Conservation (phyloP, 2,797 vertebrate species). For the Micrastur ruficollis region DNA sequence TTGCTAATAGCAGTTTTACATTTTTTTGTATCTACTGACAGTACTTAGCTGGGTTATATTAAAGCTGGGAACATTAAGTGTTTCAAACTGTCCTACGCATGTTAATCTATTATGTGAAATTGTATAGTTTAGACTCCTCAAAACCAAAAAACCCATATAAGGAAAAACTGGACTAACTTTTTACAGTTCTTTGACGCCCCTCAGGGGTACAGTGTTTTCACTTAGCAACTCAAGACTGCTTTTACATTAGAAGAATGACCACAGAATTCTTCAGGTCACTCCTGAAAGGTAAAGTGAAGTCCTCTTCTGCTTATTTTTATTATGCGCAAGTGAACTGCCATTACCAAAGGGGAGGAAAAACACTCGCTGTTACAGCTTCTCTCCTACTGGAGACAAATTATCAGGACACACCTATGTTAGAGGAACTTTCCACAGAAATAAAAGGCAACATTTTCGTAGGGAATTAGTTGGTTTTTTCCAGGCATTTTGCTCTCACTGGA, state of each 20-base stretch:
- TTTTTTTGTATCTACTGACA: background rate
- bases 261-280: background rate
- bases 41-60: background rate
- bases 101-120: background rate
- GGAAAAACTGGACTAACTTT: background rate
- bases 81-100: background rate
- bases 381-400: background rate
- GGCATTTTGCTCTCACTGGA: background rate
- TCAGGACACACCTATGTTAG: accelerated
- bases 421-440: background rate
- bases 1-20: background rate
- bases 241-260: background rate
- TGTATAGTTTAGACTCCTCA: background rate
- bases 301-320: background rate
- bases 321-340: accelerated
- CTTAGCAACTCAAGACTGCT: background rate
- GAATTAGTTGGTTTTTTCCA: accelerated
- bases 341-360: background rate
- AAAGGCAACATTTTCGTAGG: background rate
- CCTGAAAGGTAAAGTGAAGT: background rate
- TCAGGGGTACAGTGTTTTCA: background rate
- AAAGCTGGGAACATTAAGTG: background rate
- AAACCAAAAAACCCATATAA: background rate
- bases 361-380: background rate
- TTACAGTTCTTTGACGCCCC: background rate